Percentiles rank a stretch among this genome's conserved stretches.
Conservation (phyloP, 2,888 invertebrate species). For the Noctuana brunneofusca region DNA sequence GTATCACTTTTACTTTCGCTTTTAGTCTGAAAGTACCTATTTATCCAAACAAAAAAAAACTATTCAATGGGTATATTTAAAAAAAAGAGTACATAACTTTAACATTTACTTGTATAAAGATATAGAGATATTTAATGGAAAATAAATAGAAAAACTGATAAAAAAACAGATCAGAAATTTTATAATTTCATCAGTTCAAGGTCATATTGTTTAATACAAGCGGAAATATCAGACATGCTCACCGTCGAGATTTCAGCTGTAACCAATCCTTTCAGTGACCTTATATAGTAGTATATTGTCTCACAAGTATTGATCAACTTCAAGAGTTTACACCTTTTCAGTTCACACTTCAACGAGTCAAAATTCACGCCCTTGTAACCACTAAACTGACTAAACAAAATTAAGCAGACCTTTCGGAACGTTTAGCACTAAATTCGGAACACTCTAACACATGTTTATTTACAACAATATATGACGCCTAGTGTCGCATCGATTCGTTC, state of each 20-base stretch:
- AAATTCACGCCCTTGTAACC: constrained; percentile 74
- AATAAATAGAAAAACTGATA: neutral
- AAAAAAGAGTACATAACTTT: neutral
- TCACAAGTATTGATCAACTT: constrained; percentile 35
- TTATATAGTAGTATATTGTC: constrained; percentile 25
- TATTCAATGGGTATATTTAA: neutral
- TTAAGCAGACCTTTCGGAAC: constrained; percentile 67
- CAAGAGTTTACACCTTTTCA: constrained; percentile 54
- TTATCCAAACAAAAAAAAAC: neutral
- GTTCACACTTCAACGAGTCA: constrained; percentile 74
- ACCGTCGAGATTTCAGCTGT: constrained; percentile 35
- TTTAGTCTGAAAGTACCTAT: too few species aligned
- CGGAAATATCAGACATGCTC: constrained; percentile 20
- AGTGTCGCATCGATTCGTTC: constrained; percentile 46
- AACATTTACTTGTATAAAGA: too few species aligned
- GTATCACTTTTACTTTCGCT: too few species aligned
- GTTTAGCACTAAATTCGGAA: constrained; percentile 74
- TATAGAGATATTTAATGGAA: too few species aligned
- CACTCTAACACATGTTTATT: constrained; percentile 50
- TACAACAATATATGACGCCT: constrained; percentile 47
- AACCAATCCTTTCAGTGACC: constrained; percentile 44
- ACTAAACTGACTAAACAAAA: constrained; percentile 61
- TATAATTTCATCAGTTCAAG: constrained; percentile 12
- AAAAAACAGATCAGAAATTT: neutral
- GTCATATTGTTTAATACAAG: constrained; percentile 5